These are phyloP conservation scores for Gadus macrocephalus DNA, from an alignment of 2,113 vertebrate species.

Conservation along the genomic window DNA sequence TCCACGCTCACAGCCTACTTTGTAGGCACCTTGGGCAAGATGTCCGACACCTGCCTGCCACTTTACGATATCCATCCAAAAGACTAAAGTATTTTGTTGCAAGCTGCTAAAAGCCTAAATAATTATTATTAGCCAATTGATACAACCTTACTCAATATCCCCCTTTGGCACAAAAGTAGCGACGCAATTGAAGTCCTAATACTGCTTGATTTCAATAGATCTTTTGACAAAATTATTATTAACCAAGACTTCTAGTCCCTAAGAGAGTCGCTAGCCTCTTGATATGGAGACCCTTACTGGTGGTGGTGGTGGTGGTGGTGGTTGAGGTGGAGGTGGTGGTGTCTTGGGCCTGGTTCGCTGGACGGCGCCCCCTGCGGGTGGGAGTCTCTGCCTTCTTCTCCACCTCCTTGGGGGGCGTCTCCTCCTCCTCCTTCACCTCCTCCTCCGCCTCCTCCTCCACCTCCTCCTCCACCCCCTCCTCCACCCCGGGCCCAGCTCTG, in stretches of 20 bases:
- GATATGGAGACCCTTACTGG: slow-evolving; percentile 25
- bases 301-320: slow-evolving; percentile 2
- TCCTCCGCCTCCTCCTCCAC: slow-evolving; percentile 23
- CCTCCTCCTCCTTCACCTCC: slow-evolving; percentile 15
- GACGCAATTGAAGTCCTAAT: too few relatives aligned
- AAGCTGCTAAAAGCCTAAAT: too few relatives aligned
- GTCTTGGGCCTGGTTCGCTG: slow-evolving; percentile 39
- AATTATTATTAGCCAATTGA: too few relatives aligned
- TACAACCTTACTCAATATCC: too few relatives aligned
- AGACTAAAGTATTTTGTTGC: too few relatives aligned
- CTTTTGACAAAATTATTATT: background rate
- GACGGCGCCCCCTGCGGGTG: slow-evolving; percentile 28
- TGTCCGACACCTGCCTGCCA: too few relatives aligned
- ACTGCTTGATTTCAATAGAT: too few relatives aligned
- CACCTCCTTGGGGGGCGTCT: slow-evolving; percentile 19
- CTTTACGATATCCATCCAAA: too few relatives aligned
- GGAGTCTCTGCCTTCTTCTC: slow-evolving; percentile 26
- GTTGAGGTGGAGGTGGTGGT: background rate
- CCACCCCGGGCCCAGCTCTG: slow-evolving; percentile 15
- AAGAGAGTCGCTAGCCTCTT: background rate
- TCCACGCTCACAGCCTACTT: too few relatives aligned
- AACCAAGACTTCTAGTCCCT: background rate
- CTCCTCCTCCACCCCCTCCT: too few relatives aligned
- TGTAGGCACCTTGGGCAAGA: too few relatives aligned
- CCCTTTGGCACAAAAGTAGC: background rate